Base-by-base conservation (phyloP, 2,113 vertebrate species). In the Marmota monax region DNA sequence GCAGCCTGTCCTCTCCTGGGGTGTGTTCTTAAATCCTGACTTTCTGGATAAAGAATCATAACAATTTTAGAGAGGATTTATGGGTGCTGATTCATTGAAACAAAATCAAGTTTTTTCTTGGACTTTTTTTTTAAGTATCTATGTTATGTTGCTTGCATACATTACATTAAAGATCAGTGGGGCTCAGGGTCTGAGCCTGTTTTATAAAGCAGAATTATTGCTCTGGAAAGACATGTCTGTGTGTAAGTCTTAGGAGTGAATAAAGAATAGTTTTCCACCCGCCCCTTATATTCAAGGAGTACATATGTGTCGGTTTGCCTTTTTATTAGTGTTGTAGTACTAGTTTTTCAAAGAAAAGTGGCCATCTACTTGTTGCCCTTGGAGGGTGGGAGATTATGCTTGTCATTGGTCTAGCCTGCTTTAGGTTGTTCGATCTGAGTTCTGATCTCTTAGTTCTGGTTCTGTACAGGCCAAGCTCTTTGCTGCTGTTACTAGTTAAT, bases 21-120 rank as follows among this genome's bases (percentile, higher is more conserved):
- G 98, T 98, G 98, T 98, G 97, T 97, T 96, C 93, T 97, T 97
- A 98, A 99, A 99, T 98, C 97, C 98, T 99, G 98, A 97, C 98
- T 98, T 99, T 99, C 97, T 98, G 98, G 98, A 98, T 99, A 98
- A 99, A 99, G 99, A 53, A 45, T 98, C 98, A 97, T 99, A 98
- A 98, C 98, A 97, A 65, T 98, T 97, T 96, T 98, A 99, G 99
- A 99, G 98, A 98, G 99, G 98, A 99, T 96, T 98, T 98, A 97
- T 65, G 79, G 39, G 27, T 93, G 48, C 73, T 85, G 16, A 34
- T 45, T 88, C 69, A 63, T 48, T 51, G 12, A 87, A 84, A 61
- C 29, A 53, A 32, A 78, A 74, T 17, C n/a, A 56, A 39, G 23
- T 58, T 18, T 18, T 17, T 51, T 83, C 77, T 65, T 27, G 14